Evolutionary conservation across 1,140 invertebrate species (phyloP), one percentile per base, ranked within the genome.

Genomic region (Nasonia giraulti): DNA sequence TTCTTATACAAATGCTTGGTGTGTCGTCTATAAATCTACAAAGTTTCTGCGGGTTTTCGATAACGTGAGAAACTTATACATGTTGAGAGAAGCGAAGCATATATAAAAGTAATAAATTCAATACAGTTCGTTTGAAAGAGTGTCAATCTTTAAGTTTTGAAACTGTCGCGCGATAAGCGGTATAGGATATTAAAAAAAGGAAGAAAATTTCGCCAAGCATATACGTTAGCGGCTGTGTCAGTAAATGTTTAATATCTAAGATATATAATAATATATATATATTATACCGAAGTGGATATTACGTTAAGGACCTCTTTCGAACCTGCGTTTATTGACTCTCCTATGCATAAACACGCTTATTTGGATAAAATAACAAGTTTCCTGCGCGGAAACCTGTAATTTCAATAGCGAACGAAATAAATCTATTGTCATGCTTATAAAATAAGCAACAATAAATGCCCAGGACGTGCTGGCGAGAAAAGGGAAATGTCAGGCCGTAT

Each of bases 221-320:
- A 71, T 7, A 71, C 11, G 10, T 11, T 44, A 62, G 55, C 17
- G 17, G 50, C 37, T 74, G 11, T 66, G 14, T 75, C 69, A 12
- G 31, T 87, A 86, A 87, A 81, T 87, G 87, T 86, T 62, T 47
- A 37, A 37, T 37, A 37, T 77, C 55, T 50, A 77, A 83, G 55
- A 62, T 55, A 55, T 23, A 55, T 37, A 5, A 33, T 68, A 68
- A 68, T 68, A 68, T 73, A 76, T 73, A 76, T 76, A 76, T 82
- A 27, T 27, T 27, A 27, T 82, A 76, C 4, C 66, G 68, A 78
- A 71, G 55, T 84, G 86, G 85, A 83, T 88, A 83, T 88, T 27
- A 87, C 73, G 85, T 88, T 87, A 87, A 89, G 87, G 87, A 88
- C 86, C 87, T 85, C 86, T 86, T 86, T 87, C 87, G 79, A 87